These are phyloP conservation scores for Ashinkailepas kermadecensis DNA, from an alignment of 2,888 invertebrate species.

Conservation along the genomic window DNA sequence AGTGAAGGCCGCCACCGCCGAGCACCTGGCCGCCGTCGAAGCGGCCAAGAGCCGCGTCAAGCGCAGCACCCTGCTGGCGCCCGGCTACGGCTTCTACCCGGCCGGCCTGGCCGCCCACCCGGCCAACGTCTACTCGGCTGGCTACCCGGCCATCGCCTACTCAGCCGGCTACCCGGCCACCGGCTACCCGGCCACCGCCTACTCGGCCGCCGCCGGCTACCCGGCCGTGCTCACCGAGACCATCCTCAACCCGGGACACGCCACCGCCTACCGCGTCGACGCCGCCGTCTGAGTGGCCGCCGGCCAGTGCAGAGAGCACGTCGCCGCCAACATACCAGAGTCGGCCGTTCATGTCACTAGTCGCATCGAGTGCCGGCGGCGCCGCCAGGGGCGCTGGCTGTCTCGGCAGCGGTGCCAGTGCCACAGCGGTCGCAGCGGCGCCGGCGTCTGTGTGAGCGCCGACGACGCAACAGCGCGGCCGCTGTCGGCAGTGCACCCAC, in stretches of 20 bases:
- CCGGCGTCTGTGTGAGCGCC: constrained; percentile 14
- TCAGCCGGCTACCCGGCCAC: constrained; percentile 42
- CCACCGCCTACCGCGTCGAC: constrained; percentile 31
- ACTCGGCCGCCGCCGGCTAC: constrained; percentile 34
- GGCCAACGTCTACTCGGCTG: constrained; percentile 1
- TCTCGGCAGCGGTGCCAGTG: neutral
- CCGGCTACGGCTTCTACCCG: constrained; percentile 35
- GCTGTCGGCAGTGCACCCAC: neutral
- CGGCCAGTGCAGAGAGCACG: constrained; percentile 41
- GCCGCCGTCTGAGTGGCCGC: constrained; percentile 54
- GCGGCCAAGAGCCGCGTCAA: constrained; percentile 27
- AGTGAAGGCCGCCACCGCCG: constrained; percentile 23
- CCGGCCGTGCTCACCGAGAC: constrained; percentile 35
- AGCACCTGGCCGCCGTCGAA: constrained; percentile 43
- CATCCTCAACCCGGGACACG: constrained; percentile 31
- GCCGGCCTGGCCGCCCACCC: constrained; percentile 32
- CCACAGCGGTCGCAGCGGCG: neutral
- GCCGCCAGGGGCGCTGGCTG: neutral
- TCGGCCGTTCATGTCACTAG: neutral
- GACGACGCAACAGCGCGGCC: neutral
- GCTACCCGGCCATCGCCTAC: constrained; percentile 33
- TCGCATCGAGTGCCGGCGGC: neutral
- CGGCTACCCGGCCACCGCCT: constrained; percentile 29
- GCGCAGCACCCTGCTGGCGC: neutral
- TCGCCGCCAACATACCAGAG: no score